phyloP scores from a whole-genome alignment of 2,888 invertebrate species.

The Litoditis marina region DNA sequence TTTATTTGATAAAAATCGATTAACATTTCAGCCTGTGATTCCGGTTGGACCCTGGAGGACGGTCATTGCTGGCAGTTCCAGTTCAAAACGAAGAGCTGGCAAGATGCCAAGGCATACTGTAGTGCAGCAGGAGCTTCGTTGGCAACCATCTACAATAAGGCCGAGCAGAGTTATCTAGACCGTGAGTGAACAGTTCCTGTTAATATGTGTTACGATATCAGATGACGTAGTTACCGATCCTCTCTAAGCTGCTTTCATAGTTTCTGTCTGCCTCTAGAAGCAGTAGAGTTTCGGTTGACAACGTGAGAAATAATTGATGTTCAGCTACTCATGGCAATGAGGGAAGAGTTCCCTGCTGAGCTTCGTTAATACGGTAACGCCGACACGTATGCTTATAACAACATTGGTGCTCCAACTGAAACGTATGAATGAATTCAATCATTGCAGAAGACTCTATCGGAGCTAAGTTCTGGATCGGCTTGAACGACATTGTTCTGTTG shows the following conservation, averaged over 20 bases:
- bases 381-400: no score
- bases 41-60: slow-evolving; percentile 27
- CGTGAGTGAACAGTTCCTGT: not conserved
- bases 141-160: slow-evolving; percentile 31
- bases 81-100: slow-evolving; percentile 26
- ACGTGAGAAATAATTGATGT: not conserved
- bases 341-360: no score
- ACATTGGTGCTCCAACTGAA: no score
- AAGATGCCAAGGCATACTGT: slow-evolving; percentile 30
- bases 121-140: slow-evolving; percentile 27
- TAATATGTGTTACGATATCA: no score
- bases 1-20: not conserved
- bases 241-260: no score
- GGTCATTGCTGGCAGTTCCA: slow-evolving; percentile 32
- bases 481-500: slow-evolving; percentile 26
- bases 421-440: no score
- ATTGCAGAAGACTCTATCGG: slow-evolving; percentile 18
- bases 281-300: no score
- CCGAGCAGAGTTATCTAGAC: slow-evolving; percentile 20
- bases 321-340: no score
- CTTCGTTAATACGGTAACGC: no score
- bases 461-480: slow-evolving; percentile 40
- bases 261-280: no score
- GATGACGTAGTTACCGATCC: no score
- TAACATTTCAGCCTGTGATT: slow-evolving; percentile 26